phyloP scores from a whole-genome alignment of 2,113 vertebrate species.

The Galeopterus variegatus region DNA sequence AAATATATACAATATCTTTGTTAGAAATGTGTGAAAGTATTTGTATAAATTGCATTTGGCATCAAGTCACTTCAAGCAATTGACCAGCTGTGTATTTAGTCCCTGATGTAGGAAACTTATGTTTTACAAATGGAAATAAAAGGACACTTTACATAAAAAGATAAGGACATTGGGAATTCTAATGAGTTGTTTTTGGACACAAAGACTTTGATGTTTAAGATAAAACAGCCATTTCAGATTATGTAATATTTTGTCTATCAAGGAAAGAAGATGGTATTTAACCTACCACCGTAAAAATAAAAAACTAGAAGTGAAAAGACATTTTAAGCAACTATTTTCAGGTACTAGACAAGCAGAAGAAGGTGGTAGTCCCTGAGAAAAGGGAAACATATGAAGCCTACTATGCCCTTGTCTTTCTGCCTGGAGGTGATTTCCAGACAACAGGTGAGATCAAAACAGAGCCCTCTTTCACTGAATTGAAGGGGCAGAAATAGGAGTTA shows the following conservation, averaged over 20 bases:
- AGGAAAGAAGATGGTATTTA: conserved; percentile 22
- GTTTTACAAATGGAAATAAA: conserved; percentile 72
- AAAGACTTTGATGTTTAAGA: background rate
- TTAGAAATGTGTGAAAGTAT: conserved; percentile 54
- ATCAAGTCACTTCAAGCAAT: conserved; percentile 46
- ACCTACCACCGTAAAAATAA: background rate
- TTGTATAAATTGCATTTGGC: conserved; percentile 33
- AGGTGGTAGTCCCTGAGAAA: background rate
- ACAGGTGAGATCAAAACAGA: background rate
- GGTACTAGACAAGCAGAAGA: background rate
- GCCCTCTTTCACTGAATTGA: background rate
- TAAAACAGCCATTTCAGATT: conserved; percentile 15
- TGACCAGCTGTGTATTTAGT: conserved; percentile 60
- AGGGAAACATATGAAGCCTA: background rate
- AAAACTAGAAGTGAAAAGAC: background rate
- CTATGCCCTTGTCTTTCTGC: background rate
- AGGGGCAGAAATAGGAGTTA: background rate
- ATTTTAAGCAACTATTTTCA: background rate
- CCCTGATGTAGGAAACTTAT: conserved; percentile 52
- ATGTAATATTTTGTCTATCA: background rate
- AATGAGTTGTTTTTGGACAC: conserved; percentile 43
- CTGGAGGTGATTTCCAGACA: background rate
- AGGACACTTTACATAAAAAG: conserved; percentile 54
- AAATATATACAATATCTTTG: conserved; percentile 36
- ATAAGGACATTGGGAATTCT: conserved; percentile 56